Evolutionary conservation across 1,140 invertebrate genomes (phyloP), one percentile per base, ranked within the genome.

Genomic region (Epicauta chinensis): DNA sequence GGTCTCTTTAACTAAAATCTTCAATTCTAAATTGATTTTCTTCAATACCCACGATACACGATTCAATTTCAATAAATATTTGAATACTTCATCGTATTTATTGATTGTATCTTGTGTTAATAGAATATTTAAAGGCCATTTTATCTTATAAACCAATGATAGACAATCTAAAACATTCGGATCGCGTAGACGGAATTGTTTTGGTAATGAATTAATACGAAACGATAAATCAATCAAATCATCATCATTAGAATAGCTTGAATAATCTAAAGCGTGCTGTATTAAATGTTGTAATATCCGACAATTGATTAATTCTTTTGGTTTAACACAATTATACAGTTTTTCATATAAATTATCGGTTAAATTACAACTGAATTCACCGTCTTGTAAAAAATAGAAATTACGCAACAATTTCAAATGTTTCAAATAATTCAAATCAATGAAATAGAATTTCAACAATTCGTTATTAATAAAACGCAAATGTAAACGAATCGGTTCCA

Each of bases 91-190:
- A 1, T 78, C 77, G 61, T 89, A 89, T 58, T 85, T 78, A 7
- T 74, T 60, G 46, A 88, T 71, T 0, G 81, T 75, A 47, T 84
- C 81, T 0, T 78, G 77, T 2, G 84, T 86, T 15, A 89, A 69
- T 29, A 90, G 79, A 16, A 89, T 80, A 65, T 88, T 89, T 1
- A 89, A 62, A 0, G 87, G 87, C 87, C 87, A 90, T 9, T 77
- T 70, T 1, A 85, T 75, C 35, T 79, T 74, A 60, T 87, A 87
- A 10, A 80, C 77, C n/a, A 89, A 65, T 0, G 75, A 79, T 1
- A 89, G 65, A 57, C 80, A 82, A 37, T 80, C 75, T 2, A 88
- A 61, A 0, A 80, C 78, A 55, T 83, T 78, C 1, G 84, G 78
- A 44, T 84, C 77, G 53, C 73, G 71, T 50, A 81, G 73, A 60